phyloP scores from a whole-genome alignment of 2,797 vertebrate genomes.

The Acrossocheilus wenchowensis region DNA sequence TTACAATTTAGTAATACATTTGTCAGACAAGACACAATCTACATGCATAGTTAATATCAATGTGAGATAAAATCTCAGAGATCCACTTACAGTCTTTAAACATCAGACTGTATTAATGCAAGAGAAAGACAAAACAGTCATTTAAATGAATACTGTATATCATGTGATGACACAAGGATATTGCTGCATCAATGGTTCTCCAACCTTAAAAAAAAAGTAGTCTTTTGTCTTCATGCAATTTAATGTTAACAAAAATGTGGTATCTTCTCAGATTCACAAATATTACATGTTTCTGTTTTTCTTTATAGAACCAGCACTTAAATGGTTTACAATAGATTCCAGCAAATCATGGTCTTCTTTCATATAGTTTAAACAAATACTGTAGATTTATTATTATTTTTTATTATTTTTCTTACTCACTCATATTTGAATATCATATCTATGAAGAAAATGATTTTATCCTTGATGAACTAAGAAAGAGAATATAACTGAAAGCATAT shows the following conservation, averaged over 20 bases:
- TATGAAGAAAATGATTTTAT: constrained; percentile 46
- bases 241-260: neutral
- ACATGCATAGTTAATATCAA: neutral
- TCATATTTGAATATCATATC: constrained; percentile 3
- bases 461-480: constrained; percentile 14
- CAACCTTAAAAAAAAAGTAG: neutral
- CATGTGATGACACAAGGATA: neutral
- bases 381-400: neutral
- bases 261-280: neutral
- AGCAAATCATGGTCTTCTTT: constrained; percentile 33
- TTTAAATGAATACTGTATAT: neutral
- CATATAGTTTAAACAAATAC: constrained; percentile 34
- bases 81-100: neutral
- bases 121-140: neutral
- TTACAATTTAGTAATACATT: neutral
- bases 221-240: neutral
- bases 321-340: constrained; percentile 4
- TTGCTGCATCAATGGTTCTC: neutral
- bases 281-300: neutral
- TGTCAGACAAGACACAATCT: neutral
- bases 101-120: neutral
- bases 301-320: constrained; percentile 23
- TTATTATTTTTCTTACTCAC: constrained; percentile 15
- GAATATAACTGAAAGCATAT: neutral
- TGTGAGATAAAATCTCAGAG: neutral